Percentiles rank a stretch among this genome's conserved stretches.
Conservation (phyloP, 2,113 vertebrate genomes). For the Anoura caudifer region DNA sequence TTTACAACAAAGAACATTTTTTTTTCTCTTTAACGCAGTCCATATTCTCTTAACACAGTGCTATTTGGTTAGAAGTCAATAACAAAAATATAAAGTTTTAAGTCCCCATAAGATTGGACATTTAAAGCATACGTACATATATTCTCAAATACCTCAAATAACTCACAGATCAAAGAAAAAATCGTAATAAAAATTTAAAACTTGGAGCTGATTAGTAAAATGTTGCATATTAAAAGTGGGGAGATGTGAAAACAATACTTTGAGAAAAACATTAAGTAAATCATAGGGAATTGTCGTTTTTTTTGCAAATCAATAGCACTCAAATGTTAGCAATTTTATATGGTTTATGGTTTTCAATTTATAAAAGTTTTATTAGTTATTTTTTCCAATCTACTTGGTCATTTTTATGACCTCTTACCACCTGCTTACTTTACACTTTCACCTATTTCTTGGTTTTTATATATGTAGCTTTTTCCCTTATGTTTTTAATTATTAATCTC, state of each 20-base stretch:
- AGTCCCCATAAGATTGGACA: background rate
- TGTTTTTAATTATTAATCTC: too few species aligned
- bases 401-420: too few species aligned
- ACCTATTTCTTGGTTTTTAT: too few species aligned
- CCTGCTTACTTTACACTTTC: too few species aligned
- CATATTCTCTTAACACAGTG: background rate
- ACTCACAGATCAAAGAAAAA: background rate
- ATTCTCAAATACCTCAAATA: background rate
- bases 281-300: background rate
- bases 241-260: background rate
- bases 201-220: background rate
- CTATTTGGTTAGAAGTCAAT: background rate
- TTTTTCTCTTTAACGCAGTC: background rate
- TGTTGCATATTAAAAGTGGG: background rate
- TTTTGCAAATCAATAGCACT: background rate
- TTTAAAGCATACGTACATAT: background rate
- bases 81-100: background rate
- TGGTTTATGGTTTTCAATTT: background rate
- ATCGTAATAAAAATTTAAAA: background rate
- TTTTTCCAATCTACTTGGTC: too few species aligned
- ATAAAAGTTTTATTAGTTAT: too few species aligned
- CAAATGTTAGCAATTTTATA: background rate
- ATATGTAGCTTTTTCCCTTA: too few species aligned
- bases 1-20: background rate
- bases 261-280: background rate